Percentiles rank a stretch among this genome's conserved stretches.
phyloP scores from a whole-genome alignment of 2,888 invertebrate genomes.

The Osmoderma eremita region DNA sequence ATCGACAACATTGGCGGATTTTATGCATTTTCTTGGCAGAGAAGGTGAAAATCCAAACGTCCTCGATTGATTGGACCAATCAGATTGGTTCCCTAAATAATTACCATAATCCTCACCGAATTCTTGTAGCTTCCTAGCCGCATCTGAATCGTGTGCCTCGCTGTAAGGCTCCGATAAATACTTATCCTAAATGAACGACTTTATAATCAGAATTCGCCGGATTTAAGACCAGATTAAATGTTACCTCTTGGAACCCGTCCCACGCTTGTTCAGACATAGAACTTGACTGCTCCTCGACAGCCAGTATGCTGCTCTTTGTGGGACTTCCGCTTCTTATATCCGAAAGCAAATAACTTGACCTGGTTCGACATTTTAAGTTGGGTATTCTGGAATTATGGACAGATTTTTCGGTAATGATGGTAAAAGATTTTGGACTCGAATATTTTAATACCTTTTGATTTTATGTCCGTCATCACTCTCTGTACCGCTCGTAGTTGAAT shows the following conservation, averaged over 20 bases:
- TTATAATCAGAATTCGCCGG: neutral
- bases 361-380: slow-evolving; percentile 74
- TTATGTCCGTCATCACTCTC: slow-evolving; percentile 74
- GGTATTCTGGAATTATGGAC: slow-evolving; percentile 64
- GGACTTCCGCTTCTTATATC: slow-evolving; percentile 59
- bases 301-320: slow-evolving; percentile 69
- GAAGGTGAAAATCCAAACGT: slow-evolving; percentile 65
- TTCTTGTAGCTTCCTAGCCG: slow-evolving; percentile 82
- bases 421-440: no score
- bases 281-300: slow-evolving; percentile 80
- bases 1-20: slow-evolving; percentile 53
- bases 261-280: slow-evolving; percentile 92
- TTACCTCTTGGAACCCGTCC: slow-evolving; percentile 88
- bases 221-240: neutral
- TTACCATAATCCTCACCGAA: slow-evolving; percentile 92
- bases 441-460: slow-evolving; percentile 53
- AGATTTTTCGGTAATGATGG: no score
- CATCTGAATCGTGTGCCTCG: slow-evolving; percentile 86
- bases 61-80: slow-evolving; percentile 83
- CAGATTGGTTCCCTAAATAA: slow-evolving; percentile 89
- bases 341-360: slow-evolving; percentile 60
- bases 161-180: slow-evolving; percentile 92
- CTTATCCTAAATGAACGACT: slow-evolving; percentile 75
- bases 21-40: slow-evolving; percentile 56
- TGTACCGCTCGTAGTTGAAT: slow-evolving; percentile 72